Evolutionary conservation across 2,113 vertebrate genomes (phyloP).

Genomic region (Phrynocephalus versicolor): DNA sequence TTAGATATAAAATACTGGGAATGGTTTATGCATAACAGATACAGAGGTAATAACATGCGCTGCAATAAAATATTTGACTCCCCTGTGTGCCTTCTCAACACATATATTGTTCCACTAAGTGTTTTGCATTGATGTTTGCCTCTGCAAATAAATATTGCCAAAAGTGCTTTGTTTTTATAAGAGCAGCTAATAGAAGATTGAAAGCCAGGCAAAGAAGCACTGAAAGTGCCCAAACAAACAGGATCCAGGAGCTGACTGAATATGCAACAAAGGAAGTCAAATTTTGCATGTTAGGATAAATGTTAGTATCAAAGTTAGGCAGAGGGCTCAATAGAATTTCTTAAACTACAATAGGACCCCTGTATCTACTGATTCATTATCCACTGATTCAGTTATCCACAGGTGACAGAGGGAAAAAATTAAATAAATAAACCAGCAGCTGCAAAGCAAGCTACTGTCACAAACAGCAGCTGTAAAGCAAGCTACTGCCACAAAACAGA

Average conservation of each 20-base stretch:
- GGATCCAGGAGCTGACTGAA: conserved; percentile 41
- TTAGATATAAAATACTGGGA: conserved; percentile 58
- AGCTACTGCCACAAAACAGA: too few relatives aligned
- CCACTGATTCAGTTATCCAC: too few relatives aligned
- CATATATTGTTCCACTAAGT: conserved; percentile 66
- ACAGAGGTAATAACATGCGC: conserved; percentile 43
- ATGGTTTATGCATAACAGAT: conserved; percentile 51
- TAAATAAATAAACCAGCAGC: too few relatives aligned
- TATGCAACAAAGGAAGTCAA: conserved; percentile 53
- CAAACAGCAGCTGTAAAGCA: too few relatives aligned
- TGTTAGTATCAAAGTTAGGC: neutral
- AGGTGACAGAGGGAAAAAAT: too few relatives aligned
- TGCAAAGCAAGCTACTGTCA: too few relatives aligned
- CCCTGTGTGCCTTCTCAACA: conserved; percentile 61
- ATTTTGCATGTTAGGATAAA: conserved; percentile 46
- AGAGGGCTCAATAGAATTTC: neutral
- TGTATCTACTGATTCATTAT: too few relatives aligned
- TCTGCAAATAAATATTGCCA: conserved; percentile 73
- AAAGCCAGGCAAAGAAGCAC: conserved; percentile 51
- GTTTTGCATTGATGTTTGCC: conserved; percentile 72
- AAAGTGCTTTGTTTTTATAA: conserved; percentile 73
- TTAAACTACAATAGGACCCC: too few relatives aligned
- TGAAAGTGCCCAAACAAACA: conserved; percentile 38
- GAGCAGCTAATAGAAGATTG: conserved; percentile 55
- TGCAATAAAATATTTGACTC: conserved; percentile 71